Conservation (phyloP, 2,113 vertebrate genomes). For the Coryphaenoides rupestris region DNA sequence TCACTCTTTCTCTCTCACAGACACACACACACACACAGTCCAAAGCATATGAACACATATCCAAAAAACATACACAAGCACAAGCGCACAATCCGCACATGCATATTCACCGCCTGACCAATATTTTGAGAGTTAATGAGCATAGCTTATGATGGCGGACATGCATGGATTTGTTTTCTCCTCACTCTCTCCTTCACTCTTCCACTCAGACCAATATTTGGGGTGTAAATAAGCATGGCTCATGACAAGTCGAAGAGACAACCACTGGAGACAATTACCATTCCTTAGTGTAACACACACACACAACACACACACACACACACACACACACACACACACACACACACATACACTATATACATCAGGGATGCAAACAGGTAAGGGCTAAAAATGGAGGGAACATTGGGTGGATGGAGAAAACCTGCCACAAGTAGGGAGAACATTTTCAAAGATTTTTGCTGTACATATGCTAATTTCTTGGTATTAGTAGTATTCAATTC, state of each 20-base stretch:
- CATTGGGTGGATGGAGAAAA: no score
- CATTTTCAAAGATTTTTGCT: no score
- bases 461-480: no score
- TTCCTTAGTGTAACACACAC: conserved; percentile 41
- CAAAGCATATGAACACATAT: conserved; percentile 6
- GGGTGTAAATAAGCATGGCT: conserved; percentile 44
- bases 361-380: no score
- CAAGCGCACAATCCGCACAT: not conserved
- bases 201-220: not conserved
- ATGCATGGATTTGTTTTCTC: no score
- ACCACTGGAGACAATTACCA: conserved; percentile 54
- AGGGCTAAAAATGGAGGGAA: no score
- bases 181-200: no score
- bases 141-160: conserved; percentile 18
- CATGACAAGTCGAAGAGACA: conserved; percentile 50
- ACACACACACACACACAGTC: conserved; percentile 1
- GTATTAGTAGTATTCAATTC: no score
- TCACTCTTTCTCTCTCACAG: conserved; percentile 7
- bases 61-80: conserved; percentile 9
- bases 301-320: conserved; percentile 6
- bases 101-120: conserved; percentile 4
- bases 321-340: not conserved
- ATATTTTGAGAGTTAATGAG: conserved; percentile 49
- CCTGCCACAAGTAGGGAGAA: no score
- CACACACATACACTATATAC: no score